A percentile compares a stretch with the other conserved stretches of the same genome.
These are phyloP conservation scores for Noctuana brunneofusca DNA, from an alignment of 2,888 invertebrate genomes.

Conservation along the genomic window DNA sequence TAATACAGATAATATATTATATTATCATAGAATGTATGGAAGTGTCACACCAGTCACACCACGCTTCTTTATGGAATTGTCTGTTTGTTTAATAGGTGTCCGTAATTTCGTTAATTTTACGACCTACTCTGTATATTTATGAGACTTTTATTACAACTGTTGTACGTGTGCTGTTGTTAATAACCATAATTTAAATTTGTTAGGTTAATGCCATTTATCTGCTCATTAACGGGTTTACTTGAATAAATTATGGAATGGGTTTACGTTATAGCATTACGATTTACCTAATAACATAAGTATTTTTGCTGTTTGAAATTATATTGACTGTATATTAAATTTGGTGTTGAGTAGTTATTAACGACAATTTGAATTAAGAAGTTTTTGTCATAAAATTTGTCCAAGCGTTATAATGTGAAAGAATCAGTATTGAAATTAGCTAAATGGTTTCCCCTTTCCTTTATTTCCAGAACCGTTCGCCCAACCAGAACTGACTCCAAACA, in stretches of 20 bases:
- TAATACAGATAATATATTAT: too few species aligned
- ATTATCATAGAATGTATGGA: neutral
- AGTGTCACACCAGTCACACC: neutral
- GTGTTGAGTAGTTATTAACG: too few species aligned
- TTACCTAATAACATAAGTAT: too few species aligned
- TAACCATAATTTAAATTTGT: constrained; percentile 5
- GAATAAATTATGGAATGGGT: neutral
- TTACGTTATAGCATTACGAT: neutral
- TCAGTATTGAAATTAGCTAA: neutral
- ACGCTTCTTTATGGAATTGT: neutral
- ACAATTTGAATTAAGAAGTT: too few species aligned
- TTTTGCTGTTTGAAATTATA: too few species aligned
- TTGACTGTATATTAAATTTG: too few species aligned
- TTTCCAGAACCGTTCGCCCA: constrained; percentile 70
- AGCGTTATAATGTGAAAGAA: too few species aligned
- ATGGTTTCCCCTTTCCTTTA: neutral
- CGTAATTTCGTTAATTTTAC: constrained; percentile 18
- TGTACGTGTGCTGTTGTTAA: constrained; percentile 4
- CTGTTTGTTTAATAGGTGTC: constrained; percentile 1
- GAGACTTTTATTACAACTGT: neutral
- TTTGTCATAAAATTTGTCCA: too few species aligned
- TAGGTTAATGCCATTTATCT: neutral
- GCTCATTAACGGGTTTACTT: neutral
- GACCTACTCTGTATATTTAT: constrained; percentile 6
- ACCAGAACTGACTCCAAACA: constrained; percentile 66